phyloP scores from a whole-genome alignment of 2,797 vertebrate genomes.

The Mus minutoides region DNA sequence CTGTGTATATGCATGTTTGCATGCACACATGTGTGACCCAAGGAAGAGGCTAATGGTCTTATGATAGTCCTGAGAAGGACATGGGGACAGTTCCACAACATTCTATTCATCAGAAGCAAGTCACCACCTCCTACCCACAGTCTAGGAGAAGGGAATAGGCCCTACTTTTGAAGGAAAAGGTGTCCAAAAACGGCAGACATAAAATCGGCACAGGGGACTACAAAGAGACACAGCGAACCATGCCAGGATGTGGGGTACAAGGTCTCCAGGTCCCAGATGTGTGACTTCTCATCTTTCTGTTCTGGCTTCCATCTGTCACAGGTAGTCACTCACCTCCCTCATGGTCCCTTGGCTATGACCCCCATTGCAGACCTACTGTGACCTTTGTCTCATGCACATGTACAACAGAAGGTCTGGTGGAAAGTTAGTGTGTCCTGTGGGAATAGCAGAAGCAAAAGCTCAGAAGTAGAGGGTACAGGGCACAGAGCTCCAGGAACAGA shows the following conservation, averaged over 20 bases:
- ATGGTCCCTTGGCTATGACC: neutral
- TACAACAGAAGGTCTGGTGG: neutral
- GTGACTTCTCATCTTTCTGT: neutral
- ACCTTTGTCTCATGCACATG: neutral
- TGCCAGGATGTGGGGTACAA: neutral
- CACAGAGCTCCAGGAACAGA: neutral
- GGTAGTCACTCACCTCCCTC: neutral
- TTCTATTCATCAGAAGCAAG: neutral
- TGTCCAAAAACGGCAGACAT: neutral
- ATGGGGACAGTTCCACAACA: fast-evolving
- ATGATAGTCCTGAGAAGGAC: neutral
- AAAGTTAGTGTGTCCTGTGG: neutral
- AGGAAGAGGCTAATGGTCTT: neutral
- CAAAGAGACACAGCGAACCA: neutral
- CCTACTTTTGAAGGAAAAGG: neutral
- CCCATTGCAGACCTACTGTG: neutral
- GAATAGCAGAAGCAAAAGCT: neutral
- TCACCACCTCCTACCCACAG: neutral
- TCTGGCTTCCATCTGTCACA: neutral
- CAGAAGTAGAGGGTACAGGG: no score
- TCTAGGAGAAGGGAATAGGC: neutral
- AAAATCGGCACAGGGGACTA: neutral
- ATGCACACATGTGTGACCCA: neutral
- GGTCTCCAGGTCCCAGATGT: neutral
- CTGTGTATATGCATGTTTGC: neutral